These are phyloP conservation scores for Sorex fumeus DNA, from an alignment of 2,113 vertebrate genomes.

Conservation along the genomic window DNA sequence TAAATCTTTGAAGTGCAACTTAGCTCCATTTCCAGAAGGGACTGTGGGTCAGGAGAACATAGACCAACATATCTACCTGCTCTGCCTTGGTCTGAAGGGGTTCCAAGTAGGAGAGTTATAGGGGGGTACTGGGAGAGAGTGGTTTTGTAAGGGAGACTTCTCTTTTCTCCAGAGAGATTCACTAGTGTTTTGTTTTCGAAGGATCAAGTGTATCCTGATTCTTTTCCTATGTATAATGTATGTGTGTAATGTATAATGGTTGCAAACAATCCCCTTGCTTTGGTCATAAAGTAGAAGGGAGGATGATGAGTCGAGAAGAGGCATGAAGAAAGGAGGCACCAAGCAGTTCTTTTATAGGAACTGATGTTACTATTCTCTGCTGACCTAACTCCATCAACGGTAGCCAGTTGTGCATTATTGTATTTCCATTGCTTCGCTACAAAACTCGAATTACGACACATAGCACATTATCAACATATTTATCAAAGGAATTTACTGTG, in stretches of 20 bases:
- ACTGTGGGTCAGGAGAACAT: neutral
- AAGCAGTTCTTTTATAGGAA: neutral
- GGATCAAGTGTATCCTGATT: neutral
- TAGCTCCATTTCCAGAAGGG: neutral
- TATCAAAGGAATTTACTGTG: neutral
- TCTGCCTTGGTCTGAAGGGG: no score
- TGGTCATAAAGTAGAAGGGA: conserved; percentile 28
- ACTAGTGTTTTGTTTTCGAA: neutral
- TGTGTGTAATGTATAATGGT: neutral
- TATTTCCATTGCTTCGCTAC: neutral
- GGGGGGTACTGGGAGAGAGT: neutral
- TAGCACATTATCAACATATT: neutral
- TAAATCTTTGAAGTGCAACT: conserved; percentile 12
- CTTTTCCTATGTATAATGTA: neutral
- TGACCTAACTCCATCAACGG: neutral
- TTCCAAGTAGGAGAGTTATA: no score
- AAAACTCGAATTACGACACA: neutral
- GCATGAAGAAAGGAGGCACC: conserved; percentile 9
- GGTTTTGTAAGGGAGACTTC: conserved; percentile 21
- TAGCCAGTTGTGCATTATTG: neutral
- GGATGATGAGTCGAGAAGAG: neutral
- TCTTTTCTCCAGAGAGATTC: neutral
- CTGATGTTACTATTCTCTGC: neutral
- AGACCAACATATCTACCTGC: neutral
- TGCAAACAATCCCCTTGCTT: conserved; percentile 29